Base-by-base conservation (phyloP, 2,113 vertebrate species). In the Oreochromis aureus region DNA sequence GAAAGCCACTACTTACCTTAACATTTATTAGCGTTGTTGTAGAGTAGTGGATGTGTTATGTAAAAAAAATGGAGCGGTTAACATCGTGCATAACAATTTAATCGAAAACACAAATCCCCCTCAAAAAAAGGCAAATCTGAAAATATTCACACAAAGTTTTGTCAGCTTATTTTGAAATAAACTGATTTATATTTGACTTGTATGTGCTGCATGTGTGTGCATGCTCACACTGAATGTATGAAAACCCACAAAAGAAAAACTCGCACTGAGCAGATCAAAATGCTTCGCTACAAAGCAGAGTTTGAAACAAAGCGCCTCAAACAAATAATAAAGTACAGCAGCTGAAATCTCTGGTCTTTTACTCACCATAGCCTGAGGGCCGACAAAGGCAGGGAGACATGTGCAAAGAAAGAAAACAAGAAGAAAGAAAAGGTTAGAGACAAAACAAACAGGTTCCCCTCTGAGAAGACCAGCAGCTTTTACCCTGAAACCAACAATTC, bases 301-400 rank as follows among this genome's bases (percentile, higher is more conserved):
- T 79, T 12, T 27, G 11, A 69, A 81, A 83, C 3, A 54, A 36
- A 71, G 46, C 6, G 10, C 34, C 63, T 54, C 30, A 80, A 80
- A 78, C 13, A 73, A 58, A 88, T 8, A 7, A 11, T 19, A 10
- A 83, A 81, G 56, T 51, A 30, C 11, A 44, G 34, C 69, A 63
- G 69, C 30, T 73, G 5, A 89, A 79, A 59, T 69, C 53, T 87
- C 55, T 61, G 27, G 19, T 83, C 6, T 69, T 85, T 88, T 91
- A 94, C 94, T 95, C 88, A 95, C 94, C 94, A 95, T 95, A 9
- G 94, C 94, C 94, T 95, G 91, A 78, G 53, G 91, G 44, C 6
- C 27, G 18, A 13, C 1, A 24, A 12, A 15, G 56, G 41, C 36
- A 84, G 73, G 30, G n/a, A 81, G 84, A 79, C 19, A 39, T 58